Conservation (phyloP, 2,113 vertebrate genomes). For the Lanius collurio region DNA sequence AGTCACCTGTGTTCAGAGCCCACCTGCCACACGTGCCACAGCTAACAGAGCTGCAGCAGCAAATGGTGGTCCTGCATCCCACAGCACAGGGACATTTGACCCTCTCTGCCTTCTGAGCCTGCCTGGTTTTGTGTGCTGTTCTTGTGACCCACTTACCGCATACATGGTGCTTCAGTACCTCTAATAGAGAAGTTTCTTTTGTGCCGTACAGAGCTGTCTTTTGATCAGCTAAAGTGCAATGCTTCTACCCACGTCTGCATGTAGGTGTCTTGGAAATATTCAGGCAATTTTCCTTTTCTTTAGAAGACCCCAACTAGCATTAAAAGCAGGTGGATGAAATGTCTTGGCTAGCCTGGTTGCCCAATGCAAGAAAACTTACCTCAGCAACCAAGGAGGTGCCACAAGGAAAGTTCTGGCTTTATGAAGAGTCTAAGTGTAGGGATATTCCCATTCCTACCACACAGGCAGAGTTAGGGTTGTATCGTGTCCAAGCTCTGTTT, state of each 20-base stretch:
- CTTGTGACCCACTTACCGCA: not conserved
- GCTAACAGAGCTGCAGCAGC: not conserved
- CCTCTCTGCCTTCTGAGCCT: not conserved
- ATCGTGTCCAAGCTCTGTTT: fast-evolving
- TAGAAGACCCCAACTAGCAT: not conserved
- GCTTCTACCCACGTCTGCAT: not conserved
- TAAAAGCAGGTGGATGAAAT: not conserved
- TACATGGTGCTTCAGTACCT: fast-evolving
- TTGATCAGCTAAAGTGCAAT: not conserved
- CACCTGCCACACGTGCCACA: fast-evolving
- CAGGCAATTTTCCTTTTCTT: not conserved
- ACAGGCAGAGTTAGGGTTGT: not conserved
- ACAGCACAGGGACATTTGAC: not conserved
- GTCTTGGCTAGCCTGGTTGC: not conserved
- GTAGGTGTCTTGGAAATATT: not conserved
- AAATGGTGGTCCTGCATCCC: not conserved
- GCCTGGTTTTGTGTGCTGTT: not conserved
- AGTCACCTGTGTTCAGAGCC: not conserved
- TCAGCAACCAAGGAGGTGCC: not conserved
- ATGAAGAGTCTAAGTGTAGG: not conserved
- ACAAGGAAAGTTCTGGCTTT: not conserved
- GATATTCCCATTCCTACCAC: not conserved
- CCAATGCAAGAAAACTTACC: not conserved
- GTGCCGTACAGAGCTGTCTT: not conserved
- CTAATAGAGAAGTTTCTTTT: not conserved